These are phyloP conservation scores for Forbesichthys papilliferus DNA, from an alignment of 2,113 vertebrate genomes.

Conservation along the genomic window DNA sequence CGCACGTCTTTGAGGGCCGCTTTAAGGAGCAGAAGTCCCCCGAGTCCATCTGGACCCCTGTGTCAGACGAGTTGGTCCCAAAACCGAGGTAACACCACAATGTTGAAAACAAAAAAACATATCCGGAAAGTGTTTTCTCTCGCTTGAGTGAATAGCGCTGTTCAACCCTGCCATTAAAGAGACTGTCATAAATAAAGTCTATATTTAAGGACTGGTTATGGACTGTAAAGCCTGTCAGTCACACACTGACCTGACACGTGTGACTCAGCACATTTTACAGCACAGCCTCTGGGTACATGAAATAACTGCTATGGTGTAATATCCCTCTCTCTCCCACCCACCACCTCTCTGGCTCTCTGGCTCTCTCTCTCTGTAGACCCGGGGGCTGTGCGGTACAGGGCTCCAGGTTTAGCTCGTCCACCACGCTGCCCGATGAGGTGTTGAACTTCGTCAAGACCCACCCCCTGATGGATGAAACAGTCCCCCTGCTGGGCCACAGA, in stretches of 20 bases:
- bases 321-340: not conserved
- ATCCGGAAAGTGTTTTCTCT: no score
- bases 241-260: constrained; percentile 5
- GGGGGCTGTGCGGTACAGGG: constrained; percentile 88
- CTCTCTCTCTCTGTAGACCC: constrained; percentile 75
- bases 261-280: constrained; percentile 54
- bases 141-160: no score
- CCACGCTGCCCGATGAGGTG: constrained; percentile 91
- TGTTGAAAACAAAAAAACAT: not conserved
- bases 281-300: constrained; percentile 25
- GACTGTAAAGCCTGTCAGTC: constrained; percentile 39
- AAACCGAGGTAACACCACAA: constrained; percentile 84
- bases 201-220: constrained; percentile 22
- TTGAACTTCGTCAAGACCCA: constrained; percentile 96
- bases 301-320: not conserved
- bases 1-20: constrained; percentile 88
- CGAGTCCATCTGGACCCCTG: constrained; percentile 94
- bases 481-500: constrained; percentile 84
- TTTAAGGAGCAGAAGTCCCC: constrained; percentile 97
- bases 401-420: constrained; percentile 90
- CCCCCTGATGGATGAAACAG: constrained; percentile 93
- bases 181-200: constrained; percentile 37
- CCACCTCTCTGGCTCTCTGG: constrained; percentile 6
- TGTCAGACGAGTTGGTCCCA: constrained; percentile 90
- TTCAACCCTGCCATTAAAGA: constrained; percentile 31